phyloP scores from a whole-genome alignment of 2,113 vertebrate species.

The Ctenodactylus gundi region DNA sequence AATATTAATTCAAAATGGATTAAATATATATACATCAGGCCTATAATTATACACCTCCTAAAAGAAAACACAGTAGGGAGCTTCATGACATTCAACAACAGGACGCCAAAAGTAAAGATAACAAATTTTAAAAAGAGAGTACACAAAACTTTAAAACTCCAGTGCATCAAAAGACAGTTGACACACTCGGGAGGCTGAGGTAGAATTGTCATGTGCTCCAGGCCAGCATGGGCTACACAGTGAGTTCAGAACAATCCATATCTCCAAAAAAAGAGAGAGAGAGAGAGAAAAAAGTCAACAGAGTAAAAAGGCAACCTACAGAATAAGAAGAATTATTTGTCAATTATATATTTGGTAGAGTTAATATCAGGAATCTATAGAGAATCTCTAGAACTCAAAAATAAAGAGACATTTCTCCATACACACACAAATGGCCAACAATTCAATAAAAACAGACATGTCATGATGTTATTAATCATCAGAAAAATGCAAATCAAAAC shows the following conservation, averaged over 20 bases:
- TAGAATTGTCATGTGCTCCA: too few relatives aligned
- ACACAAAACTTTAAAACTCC: neutral
- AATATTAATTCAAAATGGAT: neutral
- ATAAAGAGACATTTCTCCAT: neutral
- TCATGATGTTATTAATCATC: neutral
- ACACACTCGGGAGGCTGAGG: too few relatives aligned
- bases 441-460: too few relatives aligned
- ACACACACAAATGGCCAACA: neutral
- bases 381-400: neutral
- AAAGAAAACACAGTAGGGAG: neutral
- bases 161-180: neutral
- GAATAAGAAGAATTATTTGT: neutral
- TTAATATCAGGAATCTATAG: neutral
- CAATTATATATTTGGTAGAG: neutral
- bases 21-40: neutral
- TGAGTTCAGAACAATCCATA: too few relatives aligned
- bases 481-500: neutral
- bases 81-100: neutral
- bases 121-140: neutral
- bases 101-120: neutral
- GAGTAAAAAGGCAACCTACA: neutral
- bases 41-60: neutral
- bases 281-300: too few relatives aligned
- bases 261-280: too few relatives aligned
- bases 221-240: too few relatives aligned